phyloP scores from a whole-genome alignment of 2,888 invertebrate genomes.

The Hydriomena furcata region DNA sequence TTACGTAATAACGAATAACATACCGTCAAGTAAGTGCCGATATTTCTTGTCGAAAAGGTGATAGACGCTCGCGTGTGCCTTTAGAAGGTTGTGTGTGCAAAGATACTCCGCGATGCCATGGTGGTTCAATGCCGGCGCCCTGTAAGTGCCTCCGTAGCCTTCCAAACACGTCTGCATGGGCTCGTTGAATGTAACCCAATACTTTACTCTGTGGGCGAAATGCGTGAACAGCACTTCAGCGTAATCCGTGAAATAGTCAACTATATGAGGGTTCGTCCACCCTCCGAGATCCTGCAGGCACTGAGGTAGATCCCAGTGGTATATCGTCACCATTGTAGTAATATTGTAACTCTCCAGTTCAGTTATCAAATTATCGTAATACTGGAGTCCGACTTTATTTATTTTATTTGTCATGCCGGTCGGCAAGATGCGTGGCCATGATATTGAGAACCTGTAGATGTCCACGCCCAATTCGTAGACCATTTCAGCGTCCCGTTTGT shows the following conservation, averaged over 20 bases:
- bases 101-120: constrained; percentile 86
- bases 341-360: constrained; percentile 86
- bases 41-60: constrained; percentile 85
- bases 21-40: constrained; percentile 80
- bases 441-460: constrained; percentile 88
- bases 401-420: constrained; percentile 85
- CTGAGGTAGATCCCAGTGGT: constrained; percentile 89
- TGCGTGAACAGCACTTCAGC: constrained; percentile 84
- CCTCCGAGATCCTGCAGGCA: constrained; percentile 86
- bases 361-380: constrained; percentile 90
- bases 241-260: constrained; percentile 86
- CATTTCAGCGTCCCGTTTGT: constrained; percentile 85
- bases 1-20: constrained; percentile 16
- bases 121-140: constrained; percentile 84
- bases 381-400: constrained; percentile 88
- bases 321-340: constrained; percentile 87
- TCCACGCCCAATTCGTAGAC: constrained; percentile 85
- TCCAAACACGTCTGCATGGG: constrained; percentile 84
- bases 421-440: constrained; percentile 90
- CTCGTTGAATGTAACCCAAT: constrained; percentile 92
- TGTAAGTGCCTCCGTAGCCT: constrained; percentile 83
- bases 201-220: constrained; percentile 85
- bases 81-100: constrained; percentile 88
- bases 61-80: constrained; percentile 89
- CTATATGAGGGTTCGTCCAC: constrained; percentile 86